Percentiles rank a stretch among this genome's conserved stretches.
Conservation (phyloP, 2,113 vertebrate genomes). For the Lophura nycthemera region DNA sequence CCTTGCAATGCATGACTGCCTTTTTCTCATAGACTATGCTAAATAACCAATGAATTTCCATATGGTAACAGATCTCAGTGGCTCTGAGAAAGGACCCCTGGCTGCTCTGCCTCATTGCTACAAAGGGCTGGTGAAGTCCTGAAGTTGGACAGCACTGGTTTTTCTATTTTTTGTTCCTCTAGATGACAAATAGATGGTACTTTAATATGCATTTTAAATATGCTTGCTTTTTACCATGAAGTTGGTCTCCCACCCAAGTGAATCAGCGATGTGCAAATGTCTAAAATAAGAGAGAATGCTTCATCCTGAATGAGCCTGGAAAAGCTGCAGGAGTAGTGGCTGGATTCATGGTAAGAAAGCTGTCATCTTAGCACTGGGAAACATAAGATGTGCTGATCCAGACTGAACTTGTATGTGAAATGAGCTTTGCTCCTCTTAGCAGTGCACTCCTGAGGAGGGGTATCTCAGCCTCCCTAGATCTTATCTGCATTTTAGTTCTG, state of each 20-base stretch:
- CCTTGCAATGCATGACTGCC: not conserved
- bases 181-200: not conserved
- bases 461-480: not conserved
- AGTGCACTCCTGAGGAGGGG: not conserved
- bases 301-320: accelerated
- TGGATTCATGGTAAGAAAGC: not conserved
- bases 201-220: not conserved
- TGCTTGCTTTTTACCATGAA: not conserved
- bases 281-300: not conserved
- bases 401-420: not conserved
- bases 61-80: not conserved
- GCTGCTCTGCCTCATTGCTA: not conserved
- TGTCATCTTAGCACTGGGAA: not conserved
- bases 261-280: not conserved
- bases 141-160: not conserved
- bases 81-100: not conserved
- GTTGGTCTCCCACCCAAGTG: not conserved
- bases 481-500: not conserved
- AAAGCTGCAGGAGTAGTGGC: accelerated
- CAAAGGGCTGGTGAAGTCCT: not conserved
- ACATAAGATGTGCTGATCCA: not conserved
- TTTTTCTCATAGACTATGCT: not conserved
- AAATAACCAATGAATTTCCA: not conserved
- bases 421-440: not conserved
- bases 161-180: not conserved